These are phyloP conservation scores for Drosophila vallismaia DNA, from an alignment of 2,888 invertebrate genomes.

Conservation along the genomic window DNA sequence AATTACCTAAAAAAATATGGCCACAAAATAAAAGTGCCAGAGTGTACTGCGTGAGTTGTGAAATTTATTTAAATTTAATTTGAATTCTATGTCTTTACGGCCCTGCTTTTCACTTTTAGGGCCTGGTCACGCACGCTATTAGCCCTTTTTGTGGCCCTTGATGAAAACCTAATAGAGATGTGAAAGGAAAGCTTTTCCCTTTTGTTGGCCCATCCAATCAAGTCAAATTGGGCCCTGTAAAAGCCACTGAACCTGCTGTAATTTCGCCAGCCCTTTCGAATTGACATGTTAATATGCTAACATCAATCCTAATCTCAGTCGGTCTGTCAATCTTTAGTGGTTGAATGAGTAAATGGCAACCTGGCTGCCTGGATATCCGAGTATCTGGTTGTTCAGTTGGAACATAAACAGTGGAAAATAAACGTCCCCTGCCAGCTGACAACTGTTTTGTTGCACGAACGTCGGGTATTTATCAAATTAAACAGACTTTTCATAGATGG, in stretches of 20 bases:
- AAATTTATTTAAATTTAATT: constrained; percentile 77
- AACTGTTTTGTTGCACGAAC: constrained; percentile 75
- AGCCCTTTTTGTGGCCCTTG: background rate
- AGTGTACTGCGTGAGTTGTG: constrained; percentile 58
- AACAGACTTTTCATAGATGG: constrained; percentile 63
- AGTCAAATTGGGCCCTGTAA: constrained; percentile 13
- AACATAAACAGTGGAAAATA: too few relatives aligned
- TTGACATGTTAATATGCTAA: constrained; percentile 58
- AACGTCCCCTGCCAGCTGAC: constrained; percentile 55
- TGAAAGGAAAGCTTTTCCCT: constrained; percentile 12
- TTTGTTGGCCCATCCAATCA: constrained; percentile 5
- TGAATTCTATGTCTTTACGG: constrained; percentile 65
- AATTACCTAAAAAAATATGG: constrained; percentile 69
- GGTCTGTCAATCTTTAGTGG: constrained; percentile 30
- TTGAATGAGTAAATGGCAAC: constrained; percentile 52
- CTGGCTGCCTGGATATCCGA: constrained; percentile 11
- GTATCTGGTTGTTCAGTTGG: background rate
- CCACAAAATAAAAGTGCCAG: constrained; percentile 9
- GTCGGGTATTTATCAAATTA: constrained; percentile 74
- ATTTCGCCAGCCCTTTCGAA: constrained; percentile 15
- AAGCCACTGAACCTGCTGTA: background rate
- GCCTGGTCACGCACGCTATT: constrained; percentile 58
- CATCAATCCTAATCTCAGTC: constrained; percentile 65
- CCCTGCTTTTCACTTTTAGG: constrained; percentile 57
- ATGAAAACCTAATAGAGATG: constrained; percentile 25